Evolutionary conservation across 2,113 vertebrate genomes (phyloP).

Genomic region (Hippolais icterina): DNA sequence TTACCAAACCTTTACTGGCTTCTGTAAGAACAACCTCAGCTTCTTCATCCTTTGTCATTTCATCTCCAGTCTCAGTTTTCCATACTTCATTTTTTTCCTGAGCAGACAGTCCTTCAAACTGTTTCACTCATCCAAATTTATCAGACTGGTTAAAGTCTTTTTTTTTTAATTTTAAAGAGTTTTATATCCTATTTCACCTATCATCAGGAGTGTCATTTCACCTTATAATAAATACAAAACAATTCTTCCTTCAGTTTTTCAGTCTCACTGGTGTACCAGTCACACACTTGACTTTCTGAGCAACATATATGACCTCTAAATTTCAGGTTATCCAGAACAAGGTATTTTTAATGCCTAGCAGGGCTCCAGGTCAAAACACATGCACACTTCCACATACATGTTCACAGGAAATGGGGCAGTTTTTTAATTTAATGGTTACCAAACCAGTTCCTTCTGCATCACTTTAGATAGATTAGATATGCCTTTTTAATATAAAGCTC

Average conservation of each 20-base stretch:
- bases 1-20: not conserved
- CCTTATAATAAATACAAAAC: accelerated
- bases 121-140: not conserved
- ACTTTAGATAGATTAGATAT: not conserved
- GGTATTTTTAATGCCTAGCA: not conserved
- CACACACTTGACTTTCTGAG: not conserved
- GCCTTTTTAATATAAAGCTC: not conserved
- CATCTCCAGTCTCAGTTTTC: not conserved
- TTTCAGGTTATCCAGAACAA: not conserved
- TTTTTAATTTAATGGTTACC: not conserved
- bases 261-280: not conserved
- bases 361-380: not conserved
- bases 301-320: not conserved
- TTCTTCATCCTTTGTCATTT: not conserved
- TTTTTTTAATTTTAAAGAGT: not conserved
- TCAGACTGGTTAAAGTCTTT: not conserved
- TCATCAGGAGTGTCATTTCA: not conserved
- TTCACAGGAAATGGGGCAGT: not conserved
- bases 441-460: not conserved
- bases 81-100: not conserved
- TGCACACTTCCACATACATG: too few relatives aligned
- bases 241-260: not conserved
- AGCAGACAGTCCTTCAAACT: not conserved
- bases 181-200: not conserved
- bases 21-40: not conserved